Evolutionary conservation across 2,888 invertebrate species (phyloP), one percentile per base, ranked within the genome.

Genomic region (Drosophila vallismaia): DNA sequence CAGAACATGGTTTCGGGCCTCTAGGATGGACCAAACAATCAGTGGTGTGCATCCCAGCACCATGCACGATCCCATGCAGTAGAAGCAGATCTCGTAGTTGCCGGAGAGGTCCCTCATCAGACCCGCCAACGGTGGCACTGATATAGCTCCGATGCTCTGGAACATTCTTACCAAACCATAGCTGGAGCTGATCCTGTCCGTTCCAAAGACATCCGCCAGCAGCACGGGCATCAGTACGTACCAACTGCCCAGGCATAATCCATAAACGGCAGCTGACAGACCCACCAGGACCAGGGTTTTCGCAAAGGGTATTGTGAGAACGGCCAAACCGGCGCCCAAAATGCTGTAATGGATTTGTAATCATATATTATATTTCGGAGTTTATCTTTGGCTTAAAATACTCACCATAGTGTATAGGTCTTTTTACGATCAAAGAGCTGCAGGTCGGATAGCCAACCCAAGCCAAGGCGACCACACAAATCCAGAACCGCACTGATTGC

Each of bases 11-110:
- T 87, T 87, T 33, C 90, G 87, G 9, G 88, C 88, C 74, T 90
- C 89, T 19, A 92, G 77, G 29, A 91, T 77, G 59, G 87, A 85
- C 90, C 91, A 92, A 4, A 93, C 92, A 29, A 95, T 90, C 45
- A 95, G 92, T 2, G 95, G 95, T 53, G 95, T 92, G 59, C 95
- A 93, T 64, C 95, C 95, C 33, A 95, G 91, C 0, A 95, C 93
- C 95, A 95, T 95, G 79, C 95, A 95, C 1, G 95, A 94, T 0
- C 95, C 95, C 95, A 95, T 95, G 74, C 95, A 95, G 88, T 95
- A 94, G 91, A 95, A 95, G 84, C 95, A 95, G 88, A 94, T 94
- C 3, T 94, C 93, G 88, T 95, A 95, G 52, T 94, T 94, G 12
- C 95, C 95, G 0, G 95, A 95, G 1, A 95, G 92, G 87, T 95